These are phyloP conservation scores for Odocoileus virginianus DNA, from an alignment of 2,113 vertebrate species.

Conservation along the genomic window DNA sequence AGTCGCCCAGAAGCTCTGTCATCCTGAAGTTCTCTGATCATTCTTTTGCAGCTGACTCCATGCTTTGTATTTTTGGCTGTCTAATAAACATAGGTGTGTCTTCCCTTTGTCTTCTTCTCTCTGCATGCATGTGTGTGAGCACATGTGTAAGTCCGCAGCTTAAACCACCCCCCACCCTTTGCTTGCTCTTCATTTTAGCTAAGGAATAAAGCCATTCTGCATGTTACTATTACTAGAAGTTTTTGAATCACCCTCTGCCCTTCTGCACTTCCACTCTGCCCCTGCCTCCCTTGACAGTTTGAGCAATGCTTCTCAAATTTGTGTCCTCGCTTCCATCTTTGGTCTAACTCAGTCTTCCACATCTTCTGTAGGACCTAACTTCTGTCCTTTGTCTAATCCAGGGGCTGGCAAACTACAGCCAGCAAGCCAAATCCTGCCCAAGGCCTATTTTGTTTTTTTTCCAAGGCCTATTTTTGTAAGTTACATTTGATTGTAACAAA, in stretches of 20 bases:
- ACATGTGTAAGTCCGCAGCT: neutral
- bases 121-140: neutral
- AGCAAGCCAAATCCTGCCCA: neutral
- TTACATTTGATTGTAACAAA: neutral
- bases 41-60: neutral
- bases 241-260: neutral
- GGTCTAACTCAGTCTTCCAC: neutral
- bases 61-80: neutral
- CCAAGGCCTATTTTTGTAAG: neutral
- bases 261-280: neutral
- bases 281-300: neutral
- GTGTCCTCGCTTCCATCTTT: neutral
- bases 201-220: neutral
- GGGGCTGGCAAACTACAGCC: neutral
- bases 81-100: neutral
- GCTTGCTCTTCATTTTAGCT: neutral
- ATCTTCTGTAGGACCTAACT: neutral
- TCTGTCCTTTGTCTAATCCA: neutral
- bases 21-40: neutral
- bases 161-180: neutral
- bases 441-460: neutral
- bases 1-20: rapidly evolving
- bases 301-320: neutral
- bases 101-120: neutral
- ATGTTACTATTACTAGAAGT: neutral